Evolutionary conservation across 30 jellyfish, hydroid and myxozoan species (phyloP).

Genomic region (Aurelia aurita): DNA sequence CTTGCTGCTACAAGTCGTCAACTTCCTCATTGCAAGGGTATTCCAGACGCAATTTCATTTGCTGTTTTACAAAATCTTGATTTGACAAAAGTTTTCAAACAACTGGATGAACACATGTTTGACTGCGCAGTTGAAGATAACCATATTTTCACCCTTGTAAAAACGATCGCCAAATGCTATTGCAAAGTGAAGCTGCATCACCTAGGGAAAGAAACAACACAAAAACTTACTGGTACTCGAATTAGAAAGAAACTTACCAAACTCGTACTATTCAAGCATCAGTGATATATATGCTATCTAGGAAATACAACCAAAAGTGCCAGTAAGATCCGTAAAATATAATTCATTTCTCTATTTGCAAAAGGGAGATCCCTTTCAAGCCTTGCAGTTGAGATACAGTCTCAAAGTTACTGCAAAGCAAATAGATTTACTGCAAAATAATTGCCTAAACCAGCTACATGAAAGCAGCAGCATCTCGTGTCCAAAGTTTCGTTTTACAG

Average conservation of each 20-base stretch:
- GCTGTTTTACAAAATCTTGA: slow-evolving; percentile 45
- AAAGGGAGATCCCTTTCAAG: too few relatives aligned
- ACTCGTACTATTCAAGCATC: slow-evolving; percentile 69
- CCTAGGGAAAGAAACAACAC: slow-evolving; percentile 57
- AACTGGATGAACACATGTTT: slow-evolving; percentile 55
- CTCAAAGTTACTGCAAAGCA: too few relatives aligned
- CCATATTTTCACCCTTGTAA: slow-evolving; percentile 49
- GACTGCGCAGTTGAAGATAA: slow-evolving; percentile 61
- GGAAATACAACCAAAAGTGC: too few relatives aligned
- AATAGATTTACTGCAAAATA: too few relatives aligned
- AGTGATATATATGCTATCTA: slow-evolving; percentile 4
- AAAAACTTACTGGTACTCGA: slow-evolving; percentile 18
- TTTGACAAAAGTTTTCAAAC: slow-evolving; percentile 32
- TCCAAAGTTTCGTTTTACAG: too few relatives aligned
- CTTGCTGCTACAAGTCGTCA: slow-evolving; percentile 54
- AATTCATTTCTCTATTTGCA: too few relatives aligned
- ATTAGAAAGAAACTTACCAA: slow-evolving; percentile 57
- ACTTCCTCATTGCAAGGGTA: slow-evolving; percentile 60
- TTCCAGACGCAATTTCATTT: slow-evolving; percentile 42
- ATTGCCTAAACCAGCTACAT: too few relatives aligned
- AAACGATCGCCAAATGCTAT: slow-evolving; percentile 51
- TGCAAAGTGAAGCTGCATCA: slow-evolving; percentile 67
- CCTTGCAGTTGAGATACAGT: too few relatives aligned
- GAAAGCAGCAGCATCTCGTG: too few relatives aligned
- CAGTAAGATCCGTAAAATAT: too few relatives aligned